These are phyloP conservation scores for Pandemis cinnamomeana DNA, from an alignment of 2,888 invertebrate genomes.

Conservation along the genomic window DNA sequence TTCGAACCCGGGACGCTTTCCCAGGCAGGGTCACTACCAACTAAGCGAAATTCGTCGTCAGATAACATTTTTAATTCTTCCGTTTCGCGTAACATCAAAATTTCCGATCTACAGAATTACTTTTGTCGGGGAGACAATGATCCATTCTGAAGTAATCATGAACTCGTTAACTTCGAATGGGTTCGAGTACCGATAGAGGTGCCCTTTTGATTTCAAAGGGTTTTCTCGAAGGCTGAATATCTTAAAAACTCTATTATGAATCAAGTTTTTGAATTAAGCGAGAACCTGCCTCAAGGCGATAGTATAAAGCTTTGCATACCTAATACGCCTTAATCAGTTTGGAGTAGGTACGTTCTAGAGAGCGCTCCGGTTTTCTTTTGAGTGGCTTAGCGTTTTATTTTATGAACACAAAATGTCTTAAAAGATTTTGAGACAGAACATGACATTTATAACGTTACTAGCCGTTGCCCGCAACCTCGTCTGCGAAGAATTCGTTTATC, in stretches of 20 bases:
- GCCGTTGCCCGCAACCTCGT: no score
- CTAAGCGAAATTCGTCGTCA: background rate
- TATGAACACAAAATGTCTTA: no score
- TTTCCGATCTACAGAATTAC: conserved; percentile 17
- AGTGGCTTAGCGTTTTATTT: no score
- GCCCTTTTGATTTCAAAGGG: conserved; percentile 10
- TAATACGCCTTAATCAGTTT: no score
- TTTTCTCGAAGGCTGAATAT: background rate
- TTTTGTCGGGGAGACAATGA: conserved; percentile 33
- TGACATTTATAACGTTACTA: no score
- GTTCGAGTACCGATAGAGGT: background rate
- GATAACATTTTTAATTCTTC: background rate
- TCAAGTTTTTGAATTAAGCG: background rate
- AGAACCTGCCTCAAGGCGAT: background rate
- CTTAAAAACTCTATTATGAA: conserved; percentile 10
- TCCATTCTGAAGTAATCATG: conserved; percentile 30
- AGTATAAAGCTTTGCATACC: background rate
- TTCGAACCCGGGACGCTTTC: no score
- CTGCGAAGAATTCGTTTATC: no score
- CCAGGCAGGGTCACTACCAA: no score
- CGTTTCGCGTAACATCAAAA: background rate
- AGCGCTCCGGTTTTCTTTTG: no score
- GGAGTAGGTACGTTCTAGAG: no score
- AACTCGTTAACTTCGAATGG: conserved; percentile 24
- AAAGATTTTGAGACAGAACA: no score